These are phyloP conservation scores for Drosophila aff. DNA, from an alignment of 1,140 invertebrate genomes.

Conservation along the genomic window DNA sequence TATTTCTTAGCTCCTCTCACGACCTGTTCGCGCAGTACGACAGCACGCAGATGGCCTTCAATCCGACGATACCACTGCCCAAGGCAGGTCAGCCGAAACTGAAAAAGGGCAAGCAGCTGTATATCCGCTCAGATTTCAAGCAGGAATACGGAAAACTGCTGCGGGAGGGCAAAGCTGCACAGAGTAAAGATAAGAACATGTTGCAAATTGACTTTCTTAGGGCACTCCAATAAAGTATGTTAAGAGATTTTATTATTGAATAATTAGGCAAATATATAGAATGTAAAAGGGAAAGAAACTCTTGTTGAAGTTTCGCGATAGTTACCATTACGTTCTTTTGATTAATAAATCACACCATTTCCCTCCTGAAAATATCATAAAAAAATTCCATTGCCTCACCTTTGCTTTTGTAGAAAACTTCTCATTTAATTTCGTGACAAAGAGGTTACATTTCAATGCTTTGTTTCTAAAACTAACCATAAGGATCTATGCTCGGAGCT, in stretches of 20 bases:
- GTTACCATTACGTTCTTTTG: not conserved
- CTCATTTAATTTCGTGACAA: not conserved
- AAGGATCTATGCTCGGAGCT: slow-evolving; percentile 54
- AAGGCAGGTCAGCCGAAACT: slow-evolving; percentile 71
- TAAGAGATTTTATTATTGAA: not conserved
- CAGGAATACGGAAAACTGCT: slow-evolving; percentile 55
- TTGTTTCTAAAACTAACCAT: slow-evolving; percentile 19
- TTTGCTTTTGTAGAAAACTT: not conserved
- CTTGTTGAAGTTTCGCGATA: not conserved
- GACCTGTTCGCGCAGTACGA: slow-evolving; percentile 87
- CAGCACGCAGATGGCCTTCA: slow-evolving; percentile 88
- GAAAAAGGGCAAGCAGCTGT: slow-evolving; percentile 67
- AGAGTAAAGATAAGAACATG: slow-evolving; percentile 12
- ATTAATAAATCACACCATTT: not conserved
- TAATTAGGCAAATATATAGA: not conserved
- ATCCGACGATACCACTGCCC: slow-evolving; percentile 87
- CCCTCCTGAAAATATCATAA: not conserved
- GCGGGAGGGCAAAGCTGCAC: slow-evolving; percentile 1
- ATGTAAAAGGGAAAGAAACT: not conserved
- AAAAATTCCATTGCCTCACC: no score
- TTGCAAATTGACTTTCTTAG: slow-evolving; percentile 60
- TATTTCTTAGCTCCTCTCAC: slow-evolving; percentile 75
- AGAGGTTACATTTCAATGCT: slow-evolving; percentile 24
- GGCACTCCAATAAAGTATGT: slow-evolving; percentile 48
- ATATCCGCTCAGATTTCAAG: slow-evolving; percentile 64